A percentile compares a stretch with the other conserved stretches of the same genome.
phyloP scores from a whole-genome alignment of 2,888 invertebrate species.

The Eupelmus urozonus region DNA sequence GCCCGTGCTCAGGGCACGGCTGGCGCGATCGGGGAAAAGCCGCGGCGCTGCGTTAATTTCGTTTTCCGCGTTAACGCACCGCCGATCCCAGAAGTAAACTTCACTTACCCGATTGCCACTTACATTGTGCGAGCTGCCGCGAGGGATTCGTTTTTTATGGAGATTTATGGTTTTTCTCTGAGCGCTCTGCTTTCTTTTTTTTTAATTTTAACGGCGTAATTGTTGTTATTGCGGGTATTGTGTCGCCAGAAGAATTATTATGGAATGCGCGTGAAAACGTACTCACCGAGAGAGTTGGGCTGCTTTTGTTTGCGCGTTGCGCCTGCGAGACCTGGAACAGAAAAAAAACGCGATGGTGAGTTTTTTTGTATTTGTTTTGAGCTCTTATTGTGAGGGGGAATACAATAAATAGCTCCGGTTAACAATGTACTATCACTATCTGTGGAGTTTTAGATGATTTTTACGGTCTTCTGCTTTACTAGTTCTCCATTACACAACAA shows the following conservation, averaged over 20 bases:
- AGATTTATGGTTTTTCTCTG: not conserved
- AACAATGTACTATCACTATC: too few species aligned
- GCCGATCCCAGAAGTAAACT: slow-evolving; percentile 44
- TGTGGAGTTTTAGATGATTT: too few species aligned
- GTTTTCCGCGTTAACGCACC: slow-evolving; percentile 53
- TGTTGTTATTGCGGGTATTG: not conserved
- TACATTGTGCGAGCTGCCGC: slow-evolving; percentile 1
- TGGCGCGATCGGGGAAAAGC: not conserved
- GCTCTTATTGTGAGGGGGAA: too few species aligned
- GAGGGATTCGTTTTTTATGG: not conserved
- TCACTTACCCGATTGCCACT: slow-evolving; percentile 53
- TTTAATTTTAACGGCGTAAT: not conserved
- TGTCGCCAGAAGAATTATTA: not conserved
- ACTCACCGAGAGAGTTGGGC: not conserved
- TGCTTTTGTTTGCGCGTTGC: not conserved
- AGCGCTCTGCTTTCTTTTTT: not conserved
- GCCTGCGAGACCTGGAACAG: not conserved
- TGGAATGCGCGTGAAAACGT: not conserved
- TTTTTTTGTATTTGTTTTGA: not conserved
- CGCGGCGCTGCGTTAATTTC: slow-evolving; percentile 33
- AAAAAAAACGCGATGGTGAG: not conserved
- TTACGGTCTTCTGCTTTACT: too few species aligned
- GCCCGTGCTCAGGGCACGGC: too few species aligned
- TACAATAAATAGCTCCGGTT: too few species aligned
- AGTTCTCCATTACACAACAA: too few species aligned